Base-by-base conservation (phyloP, 2,797 vertebrate species). In the Lindbergichthys nudifrons region DNA sequence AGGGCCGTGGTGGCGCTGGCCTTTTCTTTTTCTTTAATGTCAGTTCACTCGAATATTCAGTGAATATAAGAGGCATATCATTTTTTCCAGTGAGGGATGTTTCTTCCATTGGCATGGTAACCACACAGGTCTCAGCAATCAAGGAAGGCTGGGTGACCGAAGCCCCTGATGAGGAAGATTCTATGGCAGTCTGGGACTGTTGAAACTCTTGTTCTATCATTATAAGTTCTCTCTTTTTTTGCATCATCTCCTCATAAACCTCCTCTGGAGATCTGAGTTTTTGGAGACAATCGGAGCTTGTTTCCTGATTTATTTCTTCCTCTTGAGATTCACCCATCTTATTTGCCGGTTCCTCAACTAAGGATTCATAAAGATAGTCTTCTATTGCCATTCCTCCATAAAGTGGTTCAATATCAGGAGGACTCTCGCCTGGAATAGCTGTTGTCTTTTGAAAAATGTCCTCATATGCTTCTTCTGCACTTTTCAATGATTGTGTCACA, bases 311-410 rank as follows among this genome's bases (percentile, higher is more conserved):
- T 3, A 83, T 18, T 65, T 95, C 94, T 21, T 95, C 94, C 71
- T 93, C 92, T 74, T 84, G 85, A 70, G 76, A 60, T 77, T 94
- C 70, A 80, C 39, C 92, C n/a, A 91, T 60, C 65, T 93, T 90
- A 14, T 88, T 85, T 79, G 94, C 94, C 90, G 95, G 92, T 57
- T 97, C 96, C 75, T 97, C 97, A 76, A 99, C 94, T 85, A 99
- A 94, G 61, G 98, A 97, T 77, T 99, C 97, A 81, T 99, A 99
- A 88, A 98, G 97, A 89, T 99, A 99, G 92, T 99, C 98, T 72
- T 99, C 98, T 92, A 99, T 99, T 86, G 97, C 48, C 97, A 99
- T 97, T 61, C 98, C 98, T 51, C 96, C 97, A 87, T 98, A 99
- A 30, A 99, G 94, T 39, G 97, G 95, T 75, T 99, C 98, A 88